phyloP scores from a whole-genome alignment of 2,888 invertebrate species.

The Schrankia costaestrigalis region DNA sequence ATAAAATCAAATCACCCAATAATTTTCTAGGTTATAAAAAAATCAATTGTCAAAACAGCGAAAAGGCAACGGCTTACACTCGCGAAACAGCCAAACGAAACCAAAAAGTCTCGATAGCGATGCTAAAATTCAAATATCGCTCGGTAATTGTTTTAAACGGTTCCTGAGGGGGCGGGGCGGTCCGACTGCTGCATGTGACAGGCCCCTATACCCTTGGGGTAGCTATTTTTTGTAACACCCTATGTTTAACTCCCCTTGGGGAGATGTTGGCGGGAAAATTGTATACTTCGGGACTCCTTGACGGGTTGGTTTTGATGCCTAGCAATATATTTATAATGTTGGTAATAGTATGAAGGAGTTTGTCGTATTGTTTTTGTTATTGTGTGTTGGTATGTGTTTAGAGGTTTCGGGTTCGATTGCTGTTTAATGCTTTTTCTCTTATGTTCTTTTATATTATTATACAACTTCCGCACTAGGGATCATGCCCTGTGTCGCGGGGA shows the following conservation, averaged over 20 bases:
- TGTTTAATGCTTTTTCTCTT: no score
- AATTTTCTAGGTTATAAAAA: conserved; percentile 6
- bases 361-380: no score
- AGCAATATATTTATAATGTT: conserved; percentile 10
- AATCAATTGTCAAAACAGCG: conserved; percentile 3
- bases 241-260: conserved; percentile 28
- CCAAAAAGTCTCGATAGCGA: conserved; percentile 29
- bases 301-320: conserved; percentile 21
- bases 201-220: conserved; percentile 57
- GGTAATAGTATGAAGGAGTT: no score
- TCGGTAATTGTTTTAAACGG: conserved; percentile 60
- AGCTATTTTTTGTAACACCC: conserved; percentile 73
- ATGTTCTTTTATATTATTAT: no score
- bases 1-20: background rate
- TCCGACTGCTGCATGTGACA: conserved; percentile 58
- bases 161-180: conserved; percentile 38
- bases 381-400: conserved; percentile 3
- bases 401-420: no score
- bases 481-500: no score
- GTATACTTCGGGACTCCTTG: conserved; percentile 29
- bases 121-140: conserved; percentile 50
- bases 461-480: no score
- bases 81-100: conserved; percentile 14
- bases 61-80: conserved; percentile 16
- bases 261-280: conserved; percentile 16